A percentile compares a stretch with the other conserved stretches of the same genome.
Conservation (phyloP, 2,113 vertebrate species). For the Mormyrus lacerda region DNA sequence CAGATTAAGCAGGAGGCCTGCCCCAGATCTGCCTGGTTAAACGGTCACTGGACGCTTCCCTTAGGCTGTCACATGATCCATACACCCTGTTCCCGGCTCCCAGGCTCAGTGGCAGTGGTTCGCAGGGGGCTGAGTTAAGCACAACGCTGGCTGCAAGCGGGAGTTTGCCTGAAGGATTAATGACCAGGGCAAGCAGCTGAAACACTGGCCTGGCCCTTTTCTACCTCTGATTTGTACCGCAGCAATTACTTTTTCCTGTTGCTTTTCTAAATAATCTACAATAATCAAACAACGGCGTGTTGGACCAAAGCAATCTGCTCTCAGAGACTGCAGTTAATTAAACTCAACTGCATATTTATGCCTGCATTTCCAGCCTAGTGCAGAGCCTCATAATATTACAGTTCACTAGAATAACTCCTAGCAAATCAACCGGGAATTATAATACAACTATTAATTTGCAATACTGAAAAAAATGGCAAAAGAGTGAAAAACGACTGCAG, state of each 20-base stretch:
- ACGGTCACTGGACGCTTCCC: neutral
- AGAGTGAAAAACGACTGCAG: neutral
- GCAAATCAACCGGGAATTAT: neutral
- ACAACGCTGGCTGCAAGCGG: neutral
- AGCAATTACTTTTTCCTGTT: neutral
- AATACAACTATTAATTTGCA: neutral
- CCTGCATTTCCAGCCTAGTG: neutral
- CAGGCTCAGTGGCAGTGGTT: neutral
- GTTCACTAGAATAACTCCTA: neutral
- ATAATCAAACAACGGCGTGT: neutral
- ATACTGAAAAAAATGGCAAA: neutral
- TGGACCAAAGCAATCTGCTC: neutral
- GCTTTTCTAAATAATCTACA: neutral
- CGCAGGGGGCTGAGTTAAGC: neutral
- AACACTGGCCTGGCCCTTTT: neutral
- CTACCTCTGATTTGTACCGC: neutral
- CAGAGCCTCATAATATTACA: neutral
- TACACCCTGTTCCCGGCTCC: neutral
- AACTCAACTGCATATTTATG: neutral
- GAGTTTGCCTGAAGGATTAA: neutral
- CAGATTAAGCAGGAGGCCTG: neutral
- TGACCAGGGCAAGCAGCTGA: neutral
- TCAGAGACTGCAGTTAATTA: neutral
- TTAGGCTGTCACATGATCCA: neutral
- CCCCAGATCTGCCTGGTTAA: neutral